Evolutionary conservation across 1,140 invertebrate genomes (phyloP).

Genomic region (Cryptotermes secundus): DNA sequence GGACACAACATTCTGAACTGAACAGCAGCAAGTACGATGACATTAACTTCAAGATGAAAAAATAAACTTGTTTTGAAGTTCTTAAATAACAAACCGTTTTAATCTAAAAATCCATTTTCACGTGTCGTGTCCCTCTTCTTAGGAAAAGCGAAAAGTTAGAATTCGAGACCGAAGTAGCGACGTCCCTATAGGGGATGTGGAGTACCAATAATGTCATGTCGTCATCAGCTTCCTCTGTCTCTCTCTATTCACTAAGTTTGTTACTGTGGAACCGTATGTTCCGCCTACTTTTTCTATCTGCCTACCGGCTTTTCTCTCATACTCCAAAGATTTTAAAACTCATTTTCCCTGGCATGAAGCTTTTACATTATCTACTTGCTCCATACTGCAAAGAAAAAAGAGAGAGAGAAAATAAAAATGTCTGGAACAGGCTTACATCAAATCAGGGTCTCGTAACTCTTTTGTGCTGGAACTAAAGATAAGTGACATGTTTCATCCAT

Average conservation of each 20-base stretch:
- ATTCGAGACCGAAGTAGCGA: neutral
- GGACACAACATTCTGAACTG: no score
- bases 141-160: neutral
- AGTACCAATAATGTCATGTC: neutral
- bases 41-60: no score
- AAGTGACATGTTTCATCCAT: neutral
- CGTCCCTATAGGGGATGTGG: neutral
- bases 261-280: neutral
- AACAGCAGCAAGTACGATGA: no score
- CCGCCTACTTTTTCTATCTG: neutral
- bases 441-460: neutral
- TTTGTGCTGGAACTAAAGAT: neutral
- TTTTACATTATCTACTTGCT: neutral
- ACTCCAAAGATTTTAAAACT: neutral
- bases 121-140: neutral
- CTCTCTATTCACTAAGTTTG: neutral
- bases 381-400: no score
- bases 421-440: neutral
- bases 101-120: neutral
- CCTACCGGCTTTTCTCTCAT: neutral
- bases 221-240: neutral
- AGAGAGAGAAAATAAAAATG: neutral
- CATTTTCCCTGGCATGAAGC: neutral
- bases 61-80: no score
- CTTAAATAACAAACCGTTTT: no score